Evolutionary conservation across 2,888 invertebrate genomes (phyloP).

Genomic region (Holacanthella duospinosa): DNA sequence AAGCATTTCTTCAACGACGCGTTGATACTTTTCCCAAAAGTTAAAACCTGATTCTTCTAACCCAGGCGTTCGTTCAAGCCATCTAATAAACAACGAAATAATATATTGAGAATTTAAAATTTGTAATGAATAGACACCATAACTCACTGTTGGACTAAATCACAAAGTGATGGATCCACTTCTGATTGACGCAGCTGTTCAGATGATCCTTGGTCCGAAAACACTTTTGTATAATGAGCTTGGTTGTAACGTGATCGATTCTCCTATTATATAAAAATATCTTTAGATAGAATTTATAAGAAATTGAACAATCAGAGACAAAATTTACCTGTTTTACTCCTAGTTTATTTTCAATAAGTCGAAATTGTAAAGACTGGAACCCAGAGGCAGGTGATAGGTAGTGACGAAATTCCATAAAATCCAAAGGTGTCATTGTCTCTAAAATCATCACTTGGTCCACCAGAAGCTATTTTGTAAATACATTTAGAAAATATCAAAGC

Average conservation of each 20-base stretch:
- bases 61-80: conserved; percentile 92
- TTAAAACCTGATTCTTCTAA: conserved; percentile 72
- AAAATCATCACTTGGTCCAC: conserved; percentile 95
- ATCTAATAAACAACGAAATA: conserved; percentile 41
- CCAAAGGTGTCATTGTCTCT: conserved; percentile 97
- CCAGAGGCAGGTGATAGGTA: conserved; percentile 92
- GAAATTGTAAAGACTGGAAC: conserved; percentile 93
- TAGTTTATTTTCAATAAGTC: conserved; percentile 88
- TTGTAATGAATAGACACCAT: background rate
- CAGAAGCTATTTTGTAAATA: conserved; percentile 54
- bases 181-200: conserved; percentile 57
- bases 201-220: conserved; percentile 61
- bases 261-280: conserved; percentile 53
- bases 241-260: conserved; percentile 88
- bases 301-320: background rate
- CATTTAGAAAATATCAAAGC: background rate
- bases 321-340: conserved; percentile 48
- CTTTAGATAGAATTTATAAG: background rate
- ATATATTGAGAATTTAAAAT: background rate
- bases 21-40: conserved; percentile 86
- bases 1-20: conserved; percentile 60
- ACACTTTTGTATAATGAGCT: conserved; percentile 70
- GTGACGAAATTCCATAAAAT: conserved; percentile 94
- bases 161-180: conserved; percentile 69
- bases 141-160: conserved; percentile 60